Percentiles rank a stretch among this genome's conserved stretches.
Conservation (phyloP, 37 sponge, comb jelly and placozoan genomes). For the Lycopodina hypogea region DNA sequence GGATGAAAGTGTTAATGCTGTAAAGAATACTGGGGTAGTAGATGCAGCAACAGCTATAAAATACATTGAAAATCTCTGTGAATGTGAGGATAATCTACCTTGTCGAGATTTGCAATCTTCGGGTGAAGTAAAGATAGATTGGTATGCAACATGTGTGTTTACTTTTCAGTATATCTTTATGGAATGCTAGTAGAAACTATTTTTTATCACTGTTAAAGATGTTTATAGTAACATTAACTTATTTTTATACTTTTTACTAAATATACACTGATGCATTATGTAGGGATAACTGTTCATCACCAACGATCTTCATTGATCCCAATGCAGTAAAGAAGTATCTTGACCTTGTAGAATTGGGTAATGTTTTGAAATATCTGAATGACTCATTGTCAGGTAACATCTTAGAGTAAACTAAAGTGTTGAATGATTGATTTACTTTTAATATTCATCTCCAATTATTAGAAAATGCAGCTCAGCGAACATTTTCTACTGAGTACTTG, state of each 20-base stretch:
- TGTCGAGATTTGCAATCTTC: too few species aligned
- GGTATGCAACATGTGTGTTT: too few species aligned
- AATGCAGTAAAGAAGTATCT: slow-evolving; percentile 10
- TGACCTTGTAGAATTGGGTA: slow-evolving; percentile 12
- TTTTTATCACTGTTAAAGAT: too few species aligned
- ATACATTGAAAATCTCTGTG: not conserved
- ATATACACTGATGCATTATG: too few species aligned
- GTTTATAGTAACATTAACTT: too few species aligned
- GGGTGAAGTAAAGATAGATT: too few species aligned
- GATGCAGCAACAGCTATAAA: not conserved
- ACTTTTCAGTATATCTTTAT: too few species aligned
- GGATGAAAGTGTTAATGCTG: slow-evolving; percentile 31
- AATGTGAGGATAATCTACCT: not conserved
- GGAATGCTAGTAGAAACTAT: too few species aligned
- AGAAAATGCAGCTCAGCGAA: not conserved
- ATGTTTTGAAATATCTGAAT: slow-evolving; percentile 10
- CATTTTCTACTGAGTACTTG: slow-evolving; percentile 1
- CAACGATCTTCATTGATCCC: not conserved
- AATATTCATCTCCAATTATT: not conserved
- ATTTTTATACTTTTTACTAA: too few species aligned
- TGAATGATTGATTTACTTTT: not conserved
- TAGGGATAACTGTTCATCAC: not conserved
- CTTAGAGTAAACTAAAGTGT: not conserved
- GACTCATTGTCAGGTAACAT: not conserved
- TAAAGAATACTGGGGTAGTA: slow-evolving; percentile 4